Base-by-base conservation (phyloP, 1,140 invertebrate species). In the Harlomillsia oculata region DNA sequence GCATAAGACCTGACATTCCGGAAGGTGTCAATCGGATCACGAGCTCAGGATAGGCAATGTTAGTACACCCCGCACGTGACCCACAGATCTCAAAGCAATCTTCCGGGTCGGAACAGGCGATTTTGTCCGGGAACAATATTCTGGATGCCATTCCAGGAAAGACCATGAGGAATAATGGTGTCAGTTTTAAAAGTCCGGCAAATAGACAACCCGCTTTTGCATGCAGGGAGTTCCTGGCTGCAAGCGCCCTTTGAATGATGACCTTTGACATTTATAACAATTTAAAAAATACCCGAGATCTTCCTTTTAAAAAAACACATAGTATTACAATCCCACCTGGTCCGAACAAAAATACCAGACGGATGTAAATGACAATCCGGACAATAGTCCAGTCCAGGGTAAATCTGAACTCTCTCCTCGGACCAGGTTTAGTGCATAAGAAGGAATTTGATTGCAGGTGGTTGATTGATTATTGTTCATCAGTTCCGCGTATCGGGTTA, bases 261-360 rank as follows among this genome's bases (percentile, higher is more conserved):
- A 79, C 76, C 76, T 77, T 14, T 3, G n/a, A 20, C 1, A 44
- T 28, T 11, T 9, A 11, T 16, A 28, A 39, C 21, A 37, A 36
- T 46, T 21, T n/a, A 23, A n/a, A 34, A 34, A 45, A 28, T 28
- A 13, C 4, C 2, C 0, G 2, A 2, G 18, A 26, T n/a, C n/a
- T n/a, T n/a, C n/a, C n/a, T n/a, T n/a, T n/a, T n/a, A n/a, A n/a
- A n/a, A n/a, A n/a, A n/a, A n/a, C n/a, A n/a, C n/a, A n/a, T n/a
- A n/a, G n/a, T n/a, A n/a, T n/a, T n/a, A n/a, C n/a, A n/a, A n/a
- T 5, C n/a, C 53, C 60, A 74, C 75, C 72, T 78, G 76, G 63
- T 77, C 76, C 40, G 76, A 75, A 59, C 76, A 77, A 75, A 75
- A 78, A 64, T 78, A 78, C 76, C 76, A 78, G 23, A 78, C 67